phyloP scores from a whole-genome alignment of 2,113 vertebrate species.

The Bufo gargarizans region DNA sequence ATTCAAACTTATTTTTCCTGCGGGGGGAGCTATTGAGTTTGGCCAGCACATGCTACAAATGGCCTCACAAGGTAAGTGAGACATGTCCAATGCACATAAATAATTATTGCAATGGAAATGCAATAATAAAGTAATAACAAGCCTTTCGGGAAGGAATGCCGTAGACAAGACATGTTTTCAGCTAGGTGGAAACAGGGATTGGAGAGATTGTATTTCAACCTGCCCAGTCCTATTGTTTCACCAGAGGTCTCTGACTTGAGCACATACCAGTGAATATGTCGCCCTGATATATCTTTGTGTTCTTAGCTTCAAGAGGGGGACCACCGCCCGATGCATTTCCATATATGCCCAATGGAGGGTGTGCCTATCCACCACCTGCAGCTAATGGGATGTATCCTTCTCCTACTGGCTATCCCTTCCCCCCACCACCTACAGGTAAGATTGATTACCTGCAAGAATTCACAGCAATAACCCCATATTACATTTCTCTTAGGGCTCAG shows the following conservation, averaged over 20 bases:
- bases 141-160: too few relatives aligned
- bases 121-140: too few relatives aligned
- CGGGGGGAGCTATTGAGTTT: slow-evolving; percentile 96
- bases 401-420: slow-evolving; percentile 82
- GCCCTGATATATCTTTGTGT: neutral
- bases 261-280: neutral
- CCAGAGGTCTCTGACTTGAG: too few relatives aligned
- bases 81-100: neutral
- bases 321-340: slow-evolving; percentile 82
- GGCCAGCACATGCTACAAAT: slow-evolving; percentile 94
- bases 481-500: too few relatives aligned
- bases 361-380: slow-evolving; percentile 80
- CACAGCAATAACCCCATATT: neutral
- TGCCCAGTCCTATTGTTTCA: too few relatives aligned
- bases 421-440: slow-evolving; percentile 80
- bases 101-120: neutral
- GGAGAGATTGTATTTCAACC: too few relatives aligned
- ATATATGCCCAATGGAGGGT: slow-evolving; percentile 90
- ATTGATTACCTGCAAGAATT: neutral
- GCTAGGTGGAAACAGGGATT: too few relatives aligned
- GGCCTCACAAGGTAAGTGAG: slow-evolving; percentile 86
- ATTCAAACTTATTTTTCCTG: slow-evolving; percentile 86
- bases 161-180: too few relatives aligned
- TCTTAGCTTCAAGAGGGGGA: slow-evolving; percentile 88
- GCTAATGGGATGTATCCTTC: slow-evolving; percentile 83